phyloP scores from a whole-genome alignment of 2,113 vertebrate genomes.

The Otis tarda region DNA sequence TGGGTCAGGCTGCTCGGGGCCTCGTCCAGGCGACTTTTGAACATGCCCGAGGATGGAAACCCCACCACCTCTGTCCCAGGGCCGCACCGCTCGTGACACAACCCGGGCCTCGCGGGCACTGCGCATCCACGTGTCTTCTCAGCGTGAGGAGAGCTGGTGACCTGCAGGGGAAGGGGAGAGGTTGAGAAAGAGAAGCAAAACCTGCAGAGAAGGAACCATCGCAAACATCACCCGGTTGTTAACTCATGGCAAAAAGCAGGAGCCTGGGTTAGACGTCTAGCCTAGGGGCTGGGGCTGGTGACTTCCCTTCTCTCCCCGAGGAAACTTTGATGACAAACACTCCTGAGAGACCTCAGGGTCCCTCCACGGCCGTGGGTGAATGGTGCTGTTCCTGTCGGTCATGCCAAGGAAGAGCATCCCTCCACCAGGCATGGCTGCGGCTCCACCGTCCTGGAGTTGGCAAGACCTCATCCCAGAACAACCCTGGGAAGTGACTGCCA shows the following conservation, averaged over 20 bases:
- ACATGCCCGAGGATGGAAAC: neutral
- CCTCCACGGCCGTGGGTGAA: rapidly evolving
- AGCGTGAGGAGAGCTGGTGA: neutral
- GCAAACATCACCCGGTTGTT: neutral
- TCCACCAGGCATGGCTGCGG: rapidly evolving
- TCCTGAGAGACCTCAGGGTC: neutral
- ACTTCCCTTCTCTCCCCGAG: neutral
- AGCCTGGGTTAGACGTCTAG: neutral
- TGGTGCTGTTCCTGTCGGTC: neutral
- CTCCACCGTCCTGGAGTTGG: neutral
- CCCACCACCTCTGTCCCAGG: neutral
- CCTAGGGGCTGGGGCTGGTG: neutral
- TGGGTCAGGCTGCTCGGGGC: neutral
- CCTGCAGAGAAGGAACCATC: neutral
- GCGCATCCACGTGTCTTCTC: neutral
- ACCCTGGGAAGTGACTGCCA: rapidly evolving
- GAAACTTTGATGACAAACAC: neutral
- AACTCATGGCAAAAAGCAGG: neutral
- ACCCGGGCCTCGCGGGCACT: rapidly evolving
- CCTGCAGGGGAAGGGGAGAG: neutral
- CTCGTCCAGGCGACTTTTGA: neutral
- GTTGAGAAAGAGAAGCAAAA: neutral
- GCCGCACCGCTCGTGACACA: neutral
- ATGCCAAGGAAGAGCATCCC: neutral
- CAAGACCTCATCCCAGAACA: neutral